These are phyloP conservation scores for Okamejei kenojei DNA, from an alignment of 2,797 vertebrate genomes.

Conservation along the genomic window DNA sequence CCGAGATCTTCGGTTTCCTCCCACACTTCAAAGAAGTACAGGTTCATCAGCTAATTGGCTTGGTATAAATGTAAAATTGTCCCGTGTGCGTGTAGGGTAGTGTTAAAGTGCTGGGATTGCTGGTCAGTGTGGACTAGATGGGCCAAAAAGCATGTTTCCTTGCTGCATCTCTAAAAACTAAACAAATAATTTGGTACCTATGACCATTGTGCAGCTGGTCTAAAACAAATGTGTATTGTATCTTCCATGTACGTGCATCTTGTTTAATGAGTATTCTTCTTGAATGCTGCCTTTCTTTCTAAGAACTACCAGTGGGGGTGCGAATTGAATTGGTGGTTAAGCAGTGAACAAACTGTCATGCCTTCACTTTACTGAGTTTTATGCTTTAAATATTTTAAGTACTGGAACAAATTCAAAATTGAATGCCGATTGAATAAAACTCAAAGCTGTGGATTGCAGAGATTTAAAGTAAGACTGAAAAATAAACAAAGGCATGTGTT, in stretches of 20 bases:
- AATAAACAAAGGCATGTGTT: neutral
- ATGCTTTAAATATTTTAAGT: neutral
- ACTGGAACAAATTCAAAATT: neutral
- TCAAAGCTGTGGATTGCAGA: neutral
- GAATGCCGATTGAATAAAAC: neutral
- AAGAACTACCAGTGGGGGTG: too few species aligned
- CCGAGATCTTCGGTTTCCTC: too few species aligned
- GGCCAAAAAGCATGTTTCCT: too few species aligned
- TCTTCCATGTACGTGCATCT: neutral
- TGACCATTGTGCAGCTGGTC: neutral
- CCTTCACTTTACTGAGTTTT: neutral
- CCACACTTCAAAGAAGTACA: too few species aligned
- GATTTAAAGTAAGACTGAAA: neutral
- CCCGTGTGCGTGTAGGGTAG: too few species aligned
- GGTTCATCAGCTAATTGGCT: too few species aligned
- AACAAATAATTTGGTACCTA: neutral
- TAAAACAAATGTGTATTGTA: neutral
- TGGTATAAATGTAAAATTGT: too few species aligned
- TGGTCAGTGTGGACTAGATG: too few species aligned
- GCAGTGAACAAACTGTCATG: neutral
- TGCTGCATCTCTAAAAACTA: too few species aligned
- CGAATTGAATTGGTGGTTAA: neutral
- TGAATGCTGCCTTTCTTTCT: neutral
- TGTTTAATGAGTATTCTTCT: neutral
- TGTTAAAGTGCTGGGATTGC: too few species aligned